Conservation (phyloP, 1,140 invertebrate species). For the Gryllus bimaculatus region DNA sequence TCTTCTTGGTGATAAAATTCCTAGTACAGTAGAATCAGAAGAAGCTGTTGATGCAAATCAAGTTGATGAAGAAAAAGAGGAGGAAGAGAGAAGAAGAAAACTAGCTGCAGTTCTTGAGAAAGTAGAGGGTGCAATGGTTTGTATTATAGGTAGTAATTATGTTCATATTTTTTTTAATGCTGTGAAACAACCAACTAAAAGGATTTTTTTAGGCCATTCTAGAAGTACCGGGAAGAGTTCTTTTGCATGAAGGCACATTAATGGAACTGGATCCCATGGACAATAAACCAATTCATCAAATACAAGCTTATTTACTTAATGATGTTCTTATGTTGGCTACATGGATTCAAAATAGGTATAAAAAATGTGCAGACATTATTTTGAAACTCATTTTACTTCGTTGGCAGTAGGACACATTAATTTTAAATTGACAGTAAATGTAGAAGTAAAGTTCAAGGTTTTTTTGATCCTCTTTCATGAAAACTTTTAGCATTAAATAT, state of each 20-base stretch:
- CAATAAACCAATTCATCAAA: conserved; percentile 72
- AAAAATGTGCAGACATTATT: background rate
- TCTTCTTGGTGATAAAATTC: conserved; percentile 55
- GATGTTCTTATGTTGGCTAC: conserved; percentile 71
- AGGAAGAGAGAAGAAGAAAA: conserved; percentile 54
- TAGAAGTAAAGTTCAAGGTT: no score
- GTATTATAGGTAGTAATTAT: conserved; percentile 24
- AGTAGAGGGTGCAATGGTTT: conserved; percentile 75
- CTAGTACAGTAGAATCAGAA: conserved; percentile 30
- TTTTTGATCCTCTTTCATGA: no score
- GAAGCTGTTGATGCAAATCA: conserved; percentile 43
- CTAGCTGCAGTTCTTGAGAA: conserved; percentile 74
- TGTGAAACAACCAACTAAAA: background rate
- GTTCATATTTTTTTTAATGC: no score
- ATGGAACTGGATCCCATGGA: conserved; percentile 81
- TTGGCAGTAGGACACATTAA: no score
- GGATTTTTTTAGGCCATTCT: conserved; percentile 39
- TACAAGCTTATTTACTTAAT: conserved; percentile 88
- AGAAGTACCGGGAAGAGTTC: conserved; percentile 62
- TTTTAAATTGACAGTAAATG: no score
- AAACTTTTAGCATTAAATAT: no score
- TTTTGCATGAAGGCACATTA: conserved; percentile 82
- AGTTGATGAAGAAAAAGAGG: conserved; percentile 48
- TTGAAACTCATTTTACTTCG: no score
- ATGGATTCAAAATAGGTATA: conserved; percentile 56